Percentiles rank a stretch among this genome's conserved stretches.
Evolutionary conservation across 2,888 invertebrate genomes (phyloP).

Genomic region (Hydraecia micacea): DNA sequence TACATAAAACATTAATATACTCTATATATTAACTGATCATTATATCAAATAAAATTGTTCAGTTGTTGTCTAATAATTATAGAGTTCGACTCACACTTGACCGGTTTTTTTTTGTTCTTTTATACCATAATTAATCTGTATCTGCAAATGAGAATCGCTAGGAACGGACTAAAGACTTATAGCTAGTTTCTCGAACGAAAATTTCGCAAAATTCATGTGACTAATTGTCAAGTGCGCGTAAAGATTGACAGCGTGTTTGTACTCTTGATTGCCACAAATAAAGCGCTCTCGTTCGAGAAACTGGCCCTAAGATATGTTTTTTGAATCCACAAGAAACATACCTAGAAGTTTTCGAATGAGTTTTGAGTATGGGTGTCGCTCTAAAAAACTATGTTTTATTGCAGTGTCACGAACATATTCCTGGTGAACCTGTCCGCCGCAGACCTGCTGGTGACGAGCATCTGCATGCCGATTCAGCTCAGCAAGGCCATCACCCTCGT

Average conservation of each 20-base stretch:
- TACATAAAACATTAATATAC: too few species aligned
- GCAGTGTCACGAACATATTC: conserved; percentile 94
- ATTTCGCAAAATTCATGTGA: background rate
- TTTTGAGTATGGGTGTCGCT: background rate
- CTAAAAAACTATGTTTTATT: conserved; percentile 72
- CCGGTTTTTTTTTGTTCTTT: background rate
- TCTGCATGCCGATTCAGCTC: conserved; percentile 94
- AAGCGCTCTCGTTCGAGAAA: background rate
- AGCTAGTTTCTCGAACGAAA: background rate
- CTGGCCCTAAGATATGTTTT: background rate
- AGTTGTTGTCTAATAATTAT: too few species aligned
- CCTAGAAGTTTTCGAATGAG: background rate
- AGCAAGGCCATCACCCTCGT: conserved; percentile 92
- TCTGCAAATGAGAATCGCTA: background rate
- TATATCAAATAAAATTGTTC: too few species aligned
- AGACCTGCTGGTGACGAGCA: conserved; percentile 92
- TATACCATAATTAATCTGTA: background rate
- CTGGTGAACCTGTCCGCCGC: conserved; percentile 93
- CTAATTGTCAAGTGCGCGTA: background rate
- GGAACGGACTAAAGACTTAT: background rate
- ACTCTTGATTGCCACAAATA: background rate
- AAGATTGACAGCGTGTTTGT: background rate
- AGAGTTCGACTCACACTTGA: too few species aligned
- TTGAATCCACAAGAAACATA: background rate
- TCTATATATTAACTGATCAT: too few species aligned